Percentiles rank a stretch among this genome's conserved stretches.
phyloP scores from a whole-genome alignment of 2,113 vertebrate species.

The Hoplias malabaricus region DNA sequence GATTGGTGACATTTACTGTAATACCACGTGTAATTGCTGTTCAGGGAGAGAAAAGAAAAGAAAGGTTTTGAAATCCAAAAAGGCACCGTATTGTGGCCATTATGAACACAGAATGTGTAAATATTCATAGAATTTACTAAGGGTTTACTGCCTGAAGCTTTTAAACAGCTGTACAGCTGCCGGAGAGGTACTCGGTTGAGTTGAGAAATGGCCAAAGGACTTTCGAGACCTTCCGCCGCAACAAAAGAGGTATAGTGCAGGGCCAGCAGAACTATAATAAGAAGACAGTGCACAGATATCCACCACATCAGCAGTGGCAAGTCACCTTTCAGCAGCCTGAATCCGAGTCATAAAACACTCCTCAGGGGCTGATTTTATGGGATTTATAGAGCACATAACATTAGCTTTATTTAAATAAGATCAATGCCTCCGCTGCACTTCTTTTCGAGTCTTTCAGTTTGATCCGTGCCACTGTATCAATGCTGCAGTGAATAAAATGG shows the following conservation, averaged over 20 bases:
- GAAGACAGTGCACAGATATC: not conserved
- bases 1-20: not conserved
- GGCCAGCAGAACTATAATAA: not conserved
- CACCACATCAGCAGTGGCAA: constrained; percentile 9
- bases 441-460: constrained; percentile 52
- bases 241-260: not conserved
- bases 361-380: constrained; percentile 56
- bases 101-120: not conserved
- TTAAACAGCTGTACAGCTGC: not conserved
- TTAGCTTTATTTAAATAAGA: constrained; percentile 57
- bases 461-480: constrained; percentile 44
- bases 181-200: not conserved
- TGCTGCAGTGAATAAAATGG: constrained; percentile 47
- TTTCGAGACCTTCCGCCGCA: not conserved
- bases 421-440: constrained; percentile 45
- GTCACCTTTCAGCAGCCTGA: constrained; percentile 49
- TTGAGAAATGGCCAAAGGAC: not conserved
- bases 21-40: not conserved
- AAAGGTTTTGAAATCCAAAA: not conserved
- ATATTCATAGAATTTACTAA: not conserved
- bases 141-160: not conserved
- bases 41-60: not conserved
- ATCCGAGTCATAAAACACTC: constrained; percentile 58
- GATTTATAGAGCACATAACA: constrained; percentile 58
- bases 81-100: not conserved